Evolutionary conservation across 1,140 invertebrate species (phyloP), one percentile per base, ranked within the genome.

Genomic region (Drosophila kanapiae): DNA sequence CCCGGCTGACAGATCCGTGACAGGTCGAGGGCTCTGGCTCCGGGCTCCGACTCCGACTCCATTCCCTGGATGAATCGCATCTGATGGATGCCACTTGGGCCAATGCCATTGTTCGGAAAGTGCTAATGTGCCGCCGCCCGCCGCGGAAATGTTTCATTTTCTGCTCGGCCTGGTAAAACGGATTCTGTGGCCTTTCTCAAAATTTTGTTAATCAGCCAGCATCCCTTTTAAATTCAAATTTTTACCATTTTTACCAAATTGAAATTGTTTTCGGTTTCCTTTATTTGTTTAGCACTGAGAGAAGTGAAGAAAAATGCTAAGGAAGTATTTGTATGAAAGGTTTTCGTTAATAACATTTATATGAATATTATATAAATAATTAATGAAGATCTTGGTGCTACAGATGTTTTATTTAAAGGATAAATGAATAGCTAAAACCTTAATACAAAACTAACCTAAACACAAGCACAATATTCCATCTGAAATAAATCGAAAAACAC

Each of bases 141-240:
- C 78, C 82, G 77, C 85, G 85, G 85, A 90, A 90, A 91, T 85
- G 86, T 82, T 80, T 76, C 71, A 85, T 90, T 90, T 90, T 90
- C 85, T 82, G 85, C 78, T 63, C 69, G 75, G 75, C 67, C 75
- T 78, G 69, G 65, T 61, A 72, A 57, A 70, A 43, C 78, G 67
- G 67, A 82, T 71, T 71, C 43, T 80, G 70, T 68, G 79, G 83
- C 80, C 80, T 53, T 60, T 70, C 29, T 33, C 16, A 23, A 48
- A 80, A 88, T 70, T 78, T 78, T 80, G 61, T 81, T 85, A 84
- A 79, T 58, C 59, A 78, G 69, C 72, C 31, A 40, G 43, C 37
- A n/a, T 29, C 42, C 49, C 45, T 43, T 78, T 68, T 13, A 58
- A 45, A 70, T 75, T 70, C 29, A 47, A 76, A 76, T 76, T 56